A percentile compares a stretch with the other conserved stretches of the same genome.
Conservation (phyloP, 2,797 vertebrate species). For the Squalus acanthias region DNA sequence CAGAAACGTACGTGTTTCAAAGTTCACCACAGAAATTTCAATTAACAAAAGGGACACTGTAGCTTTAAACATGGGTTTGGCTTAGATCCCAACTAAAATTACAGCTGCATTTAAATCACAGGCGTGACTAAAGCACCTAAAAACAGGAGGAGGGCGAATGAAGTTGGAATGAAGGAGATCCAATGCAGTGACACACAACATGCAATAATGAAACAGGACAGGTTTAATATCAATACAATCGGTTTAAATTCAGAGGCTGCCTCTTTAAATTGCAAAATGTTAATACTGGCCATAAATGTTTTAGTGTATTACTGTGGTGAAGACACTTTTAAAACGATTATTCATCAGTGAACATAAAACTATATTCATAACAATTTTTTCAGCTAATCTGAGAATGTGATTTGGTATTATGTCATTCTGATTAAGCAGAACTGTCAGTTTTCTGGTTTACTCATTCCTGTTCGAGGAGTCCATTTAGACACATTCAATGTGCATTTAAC, state of each 20-base stretch:
- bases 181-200: not conserved
- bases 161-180: not conserved
- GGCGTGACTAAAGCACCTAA: not conserved
- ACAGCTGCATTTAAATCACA: not conserved
- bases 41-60: not conserved
- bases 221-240: not conserved
- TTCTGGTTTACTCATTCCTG: not conserved
- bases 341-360: not conserved
- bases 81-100: not conserved
- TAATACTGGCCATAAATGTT: not conserved
- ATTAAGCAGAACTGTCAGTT: conserved; percentile 3
- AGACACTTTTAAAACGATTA: not conserved
- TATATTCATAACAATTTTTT: not conserved
- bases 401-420: not conserved
- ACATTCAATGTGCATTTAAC: conserved; percentile 14
- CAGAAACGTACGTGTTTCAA: not conserved
- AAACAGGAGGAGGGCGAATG: too few relatives aligned
- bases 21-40: not conserved
- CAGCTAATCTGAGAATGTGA: not conserved
- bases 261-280: not conserved
- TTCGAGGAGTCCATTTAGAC: not conserved
- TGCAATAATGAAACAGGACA: not conserved
- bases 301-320: not conserved
- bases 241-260: not conserved
- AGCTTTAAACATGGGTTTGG: not conserved